Base-by-base conservation (phyloP, 1,140 invertebrate genomes). In the Scaptomyza hsui region DNA sequence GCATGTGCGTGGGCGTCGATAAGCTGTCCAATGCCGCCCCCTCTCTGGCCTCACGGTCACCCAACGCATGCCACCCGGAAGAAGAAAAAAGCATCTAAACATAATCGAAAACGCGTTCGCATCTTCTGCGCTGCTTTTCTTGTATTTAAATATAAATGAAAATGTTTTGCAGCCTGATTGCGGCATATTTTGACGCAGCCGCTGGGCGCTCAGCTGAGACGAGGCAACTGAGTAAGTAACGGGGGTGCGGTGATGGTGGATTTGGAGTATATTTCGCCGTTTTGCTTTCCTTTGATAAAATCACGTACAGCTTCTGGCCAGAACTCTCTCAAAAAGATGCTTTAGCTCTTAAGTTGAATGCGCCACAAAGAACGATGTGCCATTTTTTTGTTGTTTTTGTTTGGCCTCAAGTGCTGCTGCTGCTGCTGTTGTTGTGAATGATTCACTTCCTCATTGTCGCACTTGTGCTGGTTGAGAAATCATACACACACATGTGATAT, bases 131-230 rank as follows among this genome's bases (percentile, higher is more conserved):
- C 19, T 41, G 19, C 29, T 51, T 32, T 13, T 78, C 72, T 80
- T 71, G 82, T 88, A 86, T 86, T 86, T 86, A 88, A 86, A 86
- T 86, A 86, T 86, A 86, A 86, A 86, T 86, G 81, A 88, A 86
- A 86, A 86, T 86, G 82, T 81, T 86, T 86, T 86, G 81, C 81
- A 88, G 81, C 70, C 78, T 75, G 82, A 86, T 86, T 88, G 81
- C 82, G 81, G 81, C 82, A 86, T 86, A 86, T 86, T 86, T 86
- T 86, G 81, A 86, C 74, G 82, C 81, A 86, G 78, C 82, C 81
- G 75, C 64, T 51, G 73, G 78, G 71, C 72, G 45, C 60, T 69
- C 62, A 67, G 55, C 48, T 67, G 37, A 53, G 53, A 59, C 53
- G 26, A 67, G 53, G 26, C 29, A 77, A 13, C 16, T 15, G 32